Evolutionary conservation across 2,113 vertebrate genomes (phyloP), one percentile per base, ranked within the genome.

Genomic region (Callorhinus ursinus): DNA sequence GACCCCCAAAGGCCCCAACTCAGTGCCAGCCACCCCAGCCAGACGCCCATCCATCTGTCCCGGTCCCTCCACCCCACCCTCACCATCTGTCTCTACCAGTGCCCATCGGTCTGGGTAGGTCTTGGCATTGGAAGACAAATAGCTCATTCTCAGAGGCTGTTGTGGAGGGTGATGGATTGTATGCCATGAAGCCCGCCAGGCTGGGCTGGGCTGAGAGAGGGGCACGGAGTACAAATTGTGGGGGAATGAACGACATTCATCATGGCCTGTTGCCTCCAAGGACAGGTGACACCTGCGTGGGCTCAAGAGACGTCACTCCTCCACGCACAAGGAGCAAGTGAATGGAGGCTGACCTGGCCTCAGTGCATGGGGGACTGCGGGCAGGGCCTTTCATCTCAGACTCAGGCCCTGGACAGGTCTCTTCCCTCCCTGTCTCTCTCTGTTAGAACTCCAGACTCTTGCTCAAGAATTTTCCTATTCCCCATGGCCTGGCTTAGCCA

Each of bases 31-130:
- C 9, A n/a, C 83, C 92, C 92, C 26, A 0, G 95, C 97, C 88
- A 94, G 84, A 92, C 24, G 42, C 80, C 89, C 61, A 91, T 74
- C 97, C 98, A 96, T 97, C 96, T 96, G 98, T 96, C 96, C 94
- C 0, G 0, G 93, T n/a, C 61, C 77, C 65, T 81, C 31, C 1
- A 28, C 39, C 72, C 94, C 79, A 84, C 81, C 86, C 65, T 81
- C 87, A 92, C 96, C 91, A 96, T 98, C 97, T 97, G 97, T 93
- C 88, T 84, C 77, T 92, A 33, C 88, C 93, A 84, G 80, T 67
- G 92, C 61, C 88, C 65, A 69, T 95, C 59, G 5, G 81, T 95
- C 92, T 95, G 88, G 57, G 93, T 87, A 94, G 81, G 67, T 63
- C 83, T 95, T 5, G 31, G 77, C 19, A 18, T 51, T 24, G 7